Evolutionary conservation across 92 coral and sea anemone species (phyloP).

Genomic region (Metridium senile): DNA sequence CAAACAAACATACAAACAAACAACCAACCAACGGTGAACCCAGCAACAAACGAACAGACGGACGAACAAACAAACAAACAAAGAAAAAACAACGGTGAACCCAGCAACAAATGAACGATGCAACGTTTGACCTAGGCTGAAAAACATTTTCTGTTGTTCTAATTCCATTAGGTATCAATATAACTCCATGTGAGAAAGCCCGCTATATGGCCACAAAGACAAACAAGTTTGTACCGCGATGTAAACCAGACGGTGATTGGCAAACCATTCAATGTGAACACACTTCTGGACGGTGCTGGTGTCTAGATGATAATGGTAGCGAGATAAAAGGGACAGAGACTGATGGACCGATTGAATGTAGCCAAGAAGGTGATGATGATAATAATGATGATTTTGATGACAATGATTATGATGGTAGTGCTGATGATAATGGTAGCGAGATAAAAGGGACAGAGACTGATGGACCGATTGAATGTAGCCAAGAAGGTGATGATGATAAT

Average conservation of each 20-base stretch:
- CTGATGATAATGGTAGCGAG: not conserved
- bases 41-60: too few relatives aligned
- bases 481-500: not conserved
- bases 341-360: constrained; percentile 42
- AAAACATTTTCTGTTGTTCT: too few relatives aligned
- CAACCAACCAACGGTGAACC: too few relatives aligned
- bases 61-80: too few relatives aligned
- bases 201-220: constrained; percentile 39
- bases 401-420: not conserved
- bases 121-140: too few relatives aligned
- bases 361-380: constrained; percentile 18
- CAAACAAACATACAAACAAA: too few relatives aligned
- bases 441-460: not conserved
- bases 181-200: constrained; percentile 64
- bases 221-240: constrained; percentile 56
- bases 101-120: too few relatives aligned
- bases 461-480: not conserved
- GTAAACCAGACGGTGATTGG: constrained; percentile 91
- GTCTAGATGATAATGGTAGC: constrained; percentile 62
- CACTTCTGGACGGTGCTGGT: constrained; percentile 76
- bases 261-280: constrained; percentile 76
- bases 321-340: constrained; percentile 66
- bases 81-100: too few relatives aligned
- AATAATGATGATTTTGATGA: not conserved
- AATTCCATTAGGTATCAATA: constrained; percentile 54